Evolutionary conservation across 1,140 invertebrate genomes (phyloP), one percentile per base, ranked within the genome.

Genomic region (Vanessa tameamea): DNA sequence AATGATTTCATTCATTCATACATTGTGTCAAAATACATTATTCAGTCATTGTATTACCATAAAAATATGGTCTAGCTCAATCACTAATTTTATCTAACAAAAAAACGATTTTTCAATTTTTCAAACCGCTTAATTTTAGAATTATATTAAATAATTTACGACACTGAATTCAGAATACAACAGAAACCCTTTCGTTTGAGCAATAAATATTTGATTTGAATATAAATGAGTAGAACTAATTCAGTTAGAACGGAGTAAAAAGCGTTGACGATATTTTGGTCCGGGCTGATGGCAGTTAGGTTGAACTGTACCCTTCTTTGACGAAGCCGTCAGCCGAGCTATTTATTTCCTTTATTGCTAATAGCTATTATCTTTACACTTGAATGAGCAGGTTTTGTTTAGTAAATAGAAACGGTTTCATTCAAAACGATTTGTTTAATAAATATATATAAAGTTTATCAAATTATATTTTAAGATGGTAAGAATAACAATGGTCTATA

Each of bases 321-420:
- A 37, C 26, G 23, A 23, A 48, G 23, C 64, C 48, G 64, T 15
- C 65, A 16, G 51, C 31, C n/a, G 50, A 26, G 65, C 50, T 67
- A 67, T 66, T 66, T 66, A 50, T 66, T 66, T 51, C 64, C 23
- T 16, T 26, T 23, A 66, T 67, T 53, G 26, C 65, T 67, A 55
- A 50, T 31, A 43, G 23, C 26, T 50, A 55, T 55, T 55, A 67
- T 55, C 65, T 67, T 67, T 43, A 67, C 50, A 43, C 65, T 67
- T 55, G 65, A 67, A 67, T 67, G 53, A 67, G 37, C 65, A 67
- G 23, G 26, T 53, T 67, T 37, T 55, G 26, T 16, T 61, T 14
- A 4, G 26, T 31, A 31, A 61, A 61, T 31, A 59, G 23, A n/a
- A 3, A 26, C 23, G 37, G 57, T 59, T 59, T 59, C 26, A 37